Base-by-base conservation (phyloP, 2,113 vertebrate species). In the Cyphomyrus plagiostoma region DNA sequence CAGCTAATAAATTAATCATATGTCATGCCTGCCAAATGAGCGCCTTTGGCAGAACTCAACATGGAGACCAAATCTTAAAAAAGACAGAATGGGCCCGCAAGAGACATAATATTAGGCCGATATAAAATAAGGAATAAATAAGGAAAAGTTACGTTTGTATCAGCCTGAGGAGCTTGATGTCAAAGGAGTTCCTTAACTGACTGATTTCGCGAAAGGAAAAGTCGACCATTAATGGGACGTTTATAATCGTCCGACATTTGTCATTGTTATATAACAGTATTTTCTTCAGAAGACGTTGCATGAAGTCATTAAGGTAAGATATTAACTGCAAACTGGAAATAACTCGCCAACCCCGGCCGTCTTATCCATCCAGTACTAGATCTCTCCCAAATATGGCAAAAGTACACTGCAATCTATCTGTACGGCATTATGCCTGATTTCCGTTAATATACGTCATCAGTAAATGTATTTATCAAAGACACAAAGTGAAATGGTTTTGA, bases 1-100 rank as follows among this genome's bases (percentile, higher is more conserved):
- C 56, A 39, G 48, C 45, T 86, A 35, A 89, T 89, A 9, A 89
- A 89, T 89, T 26, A 89, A 58, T 86, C 58, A 74, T n/a, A 3
- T 62, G 89, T 58, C 30, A 62, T 39, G 39, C 50, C 39, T 89
- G 89, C 88, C 88, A 89, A 89, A 45, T 82, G 30, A 26, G 17
- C 39, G 46, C 30, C 19, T 83, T 89, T 89, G 50, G 88, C 89
- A 89, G 52, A 56, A 23, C 80, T 35, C 4, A 2, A 52, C 30
- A 84, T 62, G 52, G 50, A 39, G 26, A 58, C 39, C 9, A n/a
- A 26, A 30, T 86, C 19, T 23, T 9, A 30, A 35, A 21, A 88
- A 19, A 17, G 17, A 88, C 82, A 84, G 42, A 50, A 87, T 56
- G 15, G 74, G 30, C 74, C 74, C 35, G 42, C 15, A 42, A 15